Evolutionary conservation across 1,140 invertebrate genomes (phyloP).

Genomic region (Pachyrhynchus sulphureomaculatus): DNA sequence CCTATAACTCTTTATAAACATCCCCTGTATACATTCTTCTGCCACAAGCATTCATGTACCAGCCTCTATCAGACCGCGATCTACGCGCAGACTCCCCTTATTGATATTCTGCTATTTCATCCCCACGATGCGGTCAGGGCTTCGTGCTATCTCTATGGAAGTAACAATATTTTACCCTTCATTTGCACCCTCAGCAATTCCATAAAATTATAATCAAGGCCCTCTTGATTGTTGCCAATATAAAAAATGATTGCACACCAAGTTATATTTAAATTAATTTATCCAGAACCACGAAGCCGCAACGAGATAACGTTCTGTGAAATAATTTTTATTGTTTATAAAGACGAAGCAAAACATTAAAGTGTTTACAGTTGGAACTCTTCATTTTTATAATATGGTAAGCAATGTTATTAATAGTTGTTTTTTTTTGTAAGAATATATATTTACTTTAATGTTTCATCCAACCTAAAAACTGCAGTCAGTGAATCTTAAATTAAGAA

Average conservation of each 20-base stretch:
- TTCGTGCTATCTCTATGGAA: not conserved
- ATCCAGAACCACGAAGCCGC: not conserved
- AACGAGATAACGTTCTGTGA: not conserved
- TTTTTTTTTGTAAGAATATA: too few relatives aligned
- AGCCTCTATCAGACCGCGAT: conserved; percentile 16
- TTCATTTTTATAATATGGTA: too few relatives aligned
- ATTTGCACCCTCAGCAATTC: not conserved
- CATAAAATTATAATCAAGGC: not conserved
- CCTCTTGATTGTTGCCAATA: not conserved
- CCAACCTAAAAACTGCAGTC: too few relatives aligned
- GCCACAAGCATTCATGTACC: too few relatives aligned
- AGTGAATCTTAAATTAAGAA: too few relatives aligned
- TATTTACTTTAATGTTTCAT: too few relatives aligned
- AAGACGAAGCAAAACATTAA: too few relatives aligned
- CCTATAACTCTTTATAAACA: too few relatives aligned
- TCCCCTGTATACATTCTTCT: too few relatives aligned
- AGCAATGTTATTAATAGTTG: too few relatives aligned
- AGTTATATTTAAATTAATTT: not conserved
- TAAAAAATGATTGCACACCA: not conserved
- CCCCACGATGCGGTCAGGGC: not conserved
- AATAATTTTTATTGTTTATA: too few relatives aligned
- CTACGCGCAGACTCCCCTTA: conserved; percentile 28
- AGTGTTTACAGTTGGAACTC: too few relatives aligned
- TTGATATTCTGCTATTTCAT: conserved; percentile 22
- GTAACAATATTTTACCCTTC: not conserved